phyloP scores from a whole-genome alignment of 2,113 vertebrate genomes.

The Leptobrachium leishanense region DNA sequence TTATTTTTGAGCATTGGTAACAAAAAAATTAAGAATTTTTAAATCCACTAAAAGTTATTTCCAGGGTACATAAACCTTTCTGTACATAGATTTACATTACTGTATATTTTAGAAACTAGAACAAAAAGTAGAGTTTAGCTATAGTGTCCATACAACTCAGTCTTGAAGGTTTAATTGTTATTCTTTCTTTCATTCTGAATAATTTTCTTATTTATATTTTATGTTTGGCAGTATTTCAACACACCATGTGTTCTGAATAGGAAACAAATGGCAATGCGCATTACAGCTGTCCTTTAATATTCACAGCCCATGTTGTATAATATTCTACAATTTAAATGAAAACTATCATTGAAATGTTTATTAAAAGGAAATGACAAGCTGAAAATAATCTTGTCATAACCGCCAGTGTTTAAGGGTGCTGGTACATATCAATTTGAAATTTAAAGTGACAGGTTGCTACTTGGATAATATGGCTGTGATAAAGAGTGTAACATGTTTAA shows the following conservation, averaged over 20 bases:
- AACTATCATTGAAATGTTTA: constrained; percentile 47
- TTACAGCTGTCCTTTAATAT: constrained; percentile 45
- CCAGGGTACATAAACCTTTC: too few relatives aligned
- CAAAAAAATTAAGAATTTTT: too few relatives aligned
- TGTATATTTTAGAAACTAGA: too few relatives aligned
- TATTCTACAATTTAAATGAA: constrained; percentile 45
- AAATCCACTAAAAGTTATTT: too few relatives aligned
- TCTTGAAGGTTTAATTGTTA: background rate
- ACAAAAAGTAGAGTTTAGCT: background rate
- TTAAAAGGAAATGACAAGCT: constrained; percentile 42
- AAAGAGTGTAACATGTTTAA: too few relatives aligned
- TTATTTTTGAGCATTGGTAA: too few relatives aligned
- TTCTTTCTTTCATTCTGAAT: constrained; percentile 17
- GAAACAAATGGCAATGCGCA: constrained; percentile 41
- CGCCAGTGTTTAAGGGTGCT: constrained; percentile 14
- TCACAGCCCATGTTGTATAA: constrained; percentile 43
- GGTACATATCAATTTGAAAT: background rate
- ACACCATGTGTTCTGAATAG: constrained; percentile 43
- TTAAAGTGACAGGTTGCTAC: too few relatives aligned
- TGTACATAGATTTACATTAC: too few relatives aligned
- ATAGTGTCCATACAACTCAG: background rate
- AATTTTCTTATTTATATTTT: constrained; percentile 36
- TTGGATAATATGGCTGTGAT: too few relatives aligned
- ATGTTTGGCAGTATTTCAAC: constrained; percentile 40
- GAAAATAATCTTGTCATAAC: constrained; percentile 34